Base-by-base conservation (phyloP, 2,888 invertebrate genomes). In the Flexamia atlantica region DNA sequence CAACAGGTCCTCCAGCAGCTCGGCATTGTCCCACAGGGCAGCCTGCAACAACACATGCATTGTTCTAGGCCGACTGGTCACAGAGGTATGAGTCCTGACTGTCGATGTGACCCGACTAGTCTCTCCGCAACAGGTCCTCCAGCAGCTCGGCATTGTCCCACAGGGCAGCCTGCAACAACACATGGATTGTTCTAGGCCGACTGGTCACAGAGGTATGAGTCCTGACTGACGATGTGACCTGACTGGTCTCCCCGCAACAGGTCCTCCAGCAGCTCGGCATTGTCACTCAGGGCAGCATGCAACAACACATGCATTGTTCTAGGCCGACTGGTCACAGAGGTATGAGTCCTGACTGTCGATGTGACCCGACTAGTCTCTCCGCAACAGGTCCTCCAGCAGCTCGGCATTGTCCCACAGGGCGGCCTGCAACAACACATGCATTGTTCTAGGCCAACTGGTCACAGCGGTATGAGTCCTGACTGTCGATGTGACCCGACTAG, bases 371-470 rank as follows among this genome's bases (percentile, higher is more conserved):
- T 50, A 12, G n/a, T 50, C 50, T 50, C 50, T 17, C n/a, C 50
- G 14, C 50, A 50, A 50, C 12, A 50, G n/a, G 50, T 50, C 50
- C 50, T 50, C 50, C 50, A 50, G n/a, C 50, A 50, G n/a, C 50
- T 97, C 97, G 23, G 95, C 93, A 89, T 97, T 97, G 90, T 97
- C 97, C 97, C 97, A 97, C n/a, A 97, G n/a, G n/a, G 50, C 50
- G 3, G 50, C 50, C 50, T 50, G 12, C 50, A 57, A 60, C 14
- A 20, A 64, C 14, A 64, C n/a, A 50, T 50, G 2, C 50, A 7
- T 42, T 42, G 42, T 42, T 14, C 14, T 10, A 42, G n/a, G n/a
- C n/a, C 42, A 42, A 42, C 42, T n/a, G 14, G 42, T 42, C 7
- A 42, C 42, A 42, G 14, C 42, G 14, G n/a, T 9, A 50, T 50